phyloP scores from a whole-genome alignment of 1,140 invertebrate species.

The Notospermus geniculatus region DNA sequence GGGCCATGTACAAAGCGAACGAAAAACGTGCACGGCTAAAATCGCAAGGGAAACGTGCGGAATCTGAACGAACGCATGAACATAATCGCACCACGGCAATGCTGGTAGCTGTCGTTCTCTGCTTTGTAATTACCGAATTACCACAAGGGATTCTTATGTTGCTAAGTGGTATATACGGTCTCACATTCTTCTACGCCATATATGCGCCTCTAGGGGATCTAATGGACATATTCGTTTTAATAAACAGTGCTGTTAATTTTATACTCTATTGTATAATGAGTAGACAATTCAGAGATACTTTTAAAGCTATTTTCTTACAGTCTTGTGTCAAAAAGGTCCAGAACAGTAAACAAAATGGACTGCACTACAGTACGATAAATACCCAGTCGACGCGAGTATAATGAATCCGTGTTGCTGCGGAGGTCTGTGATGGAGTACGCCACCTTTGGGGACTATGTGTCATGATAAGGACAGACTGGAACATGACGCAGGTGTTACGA shows the following conservation, averaged over 20 bases:
- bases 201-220: conserved; percentile 73
- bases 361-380: conserved; percentile 39
- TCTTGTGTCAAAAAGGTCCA: conserved; percentile 23
- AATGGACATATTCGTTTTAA: conserved; percentile 86
- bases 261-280: conserved; percentile 94
- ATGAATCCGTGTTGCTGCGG: background rate
- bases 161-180: conserved; percentile 40
- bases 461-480: background rate
- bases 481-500: conserved; percentile 10
- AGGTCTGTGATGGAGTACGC: too few species aligned
- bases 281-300: conserved; percentile 84
- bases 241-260: conserved; percentile 92
- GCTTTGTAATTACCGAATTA: conserved; percentile 85
- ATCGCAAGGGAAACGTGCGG: conserved; percentile 32
- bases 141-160: conserved; percentile 61
- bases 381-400: conserved; percentile 36
- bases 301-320: conserved; percentile 68
- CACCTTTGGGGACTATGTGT: background rate
- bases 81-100: conserved; percentile 88
- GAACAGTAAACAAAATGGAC: conserved; percentile 23
- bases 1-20: conserved; percentile 62
- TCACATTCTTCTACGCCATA: conserved; percentile 44
- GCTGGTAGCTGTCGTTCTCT: conserved; percentile 79
- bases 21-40: conserved; percentile 40
- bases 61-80: conserved; percentile 39